Percentiles rank a stretch among this genome's conserved stretches.
Evolutionary conservation across 1,140 invertebrate species (phyloP).

Genomic region (Conus ventricosus): DNA sequence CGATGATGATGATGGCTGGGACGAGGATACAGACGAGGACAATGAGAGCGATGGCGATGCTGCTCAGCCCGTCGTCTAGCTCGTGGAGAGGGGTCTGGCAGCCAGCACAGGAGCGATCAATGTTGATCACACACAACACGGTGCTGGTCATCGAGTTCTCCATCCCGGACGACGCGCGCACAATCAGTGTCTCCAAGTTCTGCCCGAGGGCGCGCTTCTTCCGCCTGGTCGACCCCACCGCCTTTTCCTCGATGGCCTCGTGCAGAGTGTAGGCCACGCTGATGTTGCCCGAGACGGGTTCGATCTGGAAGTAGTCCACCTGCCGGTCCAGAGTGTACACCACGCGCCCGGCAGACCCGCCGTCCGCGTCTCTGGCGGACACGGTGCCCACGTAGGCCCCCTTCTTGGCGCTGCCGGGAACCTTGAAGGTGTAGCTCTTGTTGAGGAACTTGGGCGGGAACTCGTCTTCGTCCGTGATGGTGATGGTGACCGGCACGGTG

Average conservation of each 20-base stretch:
- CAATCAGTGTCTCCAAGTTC: constrained; percentile 73
- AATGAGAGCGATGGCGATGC: constrained; percentile 77
- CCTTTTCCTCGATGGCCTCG: constrained; percentile 69
- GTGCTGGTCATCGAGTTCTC: constrained; percentile 89
- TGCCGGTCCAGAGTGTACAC: constrained; percentile 85
- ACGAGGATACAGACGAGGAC: constrained; percentile 87
- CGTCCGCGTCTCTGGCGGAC: constrained; percentile 90
- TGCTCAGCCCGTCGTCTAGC: constrained; percentile 28
- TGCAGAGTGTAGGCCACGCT: constrained; percentile 86
- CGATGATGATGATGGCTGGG: constrained; percentile 70
- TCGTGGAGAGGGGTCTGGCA: constrained; percentile 44
- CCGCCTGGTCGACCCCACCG: constrained; percentile 65
- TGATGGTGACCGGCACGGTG: constrained; percentile 86
- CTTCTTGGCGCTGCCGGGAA: constrained; percentile 81
- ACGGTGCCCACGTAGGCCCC: constrained; percentile 91
- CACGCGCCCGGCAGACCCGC: constrained; percentile 92
- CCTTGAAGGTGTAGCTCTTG: constrained; percentile 88
- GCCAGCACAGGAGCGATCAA: constrained; percentile 80
- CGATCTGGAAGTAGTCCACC: constrained; percentile 91
- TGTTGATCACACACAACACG: constrained; percentile 88
- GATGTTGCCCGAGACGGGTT: constrained; percentile 91
- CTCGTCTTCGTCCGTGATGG: constrained; percentile 93
- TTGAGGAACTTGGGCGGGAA: constrained; percentile 85
- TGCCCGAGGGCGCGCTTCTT: constrained; percentile 61
- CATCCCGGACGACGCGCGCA: constrained; percentile 88